These are phyloP conservation scores for Nemotelus pantherinus DNA, from an alignment of 2,888 invertebrate genomes.

Conservation along the genomic window DNA sequence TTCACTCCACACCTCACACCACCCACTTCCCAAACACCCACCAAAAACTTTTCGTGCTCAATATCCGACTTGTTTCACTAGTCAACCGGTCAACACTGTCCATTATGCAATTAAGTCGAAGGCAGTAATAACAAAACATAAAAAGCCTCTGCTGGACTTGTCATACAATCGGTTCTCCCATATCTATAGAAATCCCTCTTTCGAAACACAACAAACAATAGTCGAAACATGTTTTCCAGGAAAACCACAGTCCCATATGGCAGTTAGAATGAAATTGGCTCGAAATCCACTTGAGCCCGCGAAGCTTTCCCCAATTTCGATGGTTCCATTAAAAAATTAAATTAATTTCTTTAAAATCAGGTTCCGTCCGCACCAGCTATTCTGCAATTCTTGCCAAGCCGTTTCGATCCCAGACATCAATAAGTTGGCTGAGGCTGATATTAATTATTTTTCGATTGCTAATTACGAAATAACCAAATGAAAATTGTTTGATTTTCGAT, in stretches of 20 bases:
- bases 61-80: too few relatives aligned
- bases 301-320: slow-evolving; percentile 12
- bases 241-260: slow-evolving; percentile 35
- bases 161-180: too few relatives aligned
- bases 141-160: too few relatives aligned
- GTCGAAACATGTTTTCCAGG: not conserved
- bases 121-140: too few relatives aligned
- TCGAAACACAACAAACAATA: too few relatives aligned
- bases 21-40: too few relatives aligned
- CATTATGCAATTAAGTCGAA: too few relatives aligned
- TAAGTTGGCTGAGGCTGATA: slow-evolving; percentile 6
- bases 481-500: too few relatives aligned
- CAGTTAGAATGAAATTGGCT: slow-evolving; percentile 14
- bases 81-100: too few relatives aligned
- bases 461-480: not conserved
- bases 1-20: too few relatives aligned
- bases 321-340: slow-evolving; percentile 31
- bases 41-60: too few relatives aligned
- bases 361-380: not conserved
- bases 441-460: slow-evolving; percentile 22
- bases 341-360: slow-evolving; percentile 35
- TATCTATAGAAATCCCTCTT: too few relatives aligned
- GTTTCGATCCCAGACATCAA: not conserved
- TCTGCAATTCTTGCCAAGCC: not conserved
- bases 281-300: slow-evolving; percentile 33